phyloP scores from a whole-genome alignment of 1,140 invertebrate genomes.

The Oncopeltus fasciatus region DNA sequence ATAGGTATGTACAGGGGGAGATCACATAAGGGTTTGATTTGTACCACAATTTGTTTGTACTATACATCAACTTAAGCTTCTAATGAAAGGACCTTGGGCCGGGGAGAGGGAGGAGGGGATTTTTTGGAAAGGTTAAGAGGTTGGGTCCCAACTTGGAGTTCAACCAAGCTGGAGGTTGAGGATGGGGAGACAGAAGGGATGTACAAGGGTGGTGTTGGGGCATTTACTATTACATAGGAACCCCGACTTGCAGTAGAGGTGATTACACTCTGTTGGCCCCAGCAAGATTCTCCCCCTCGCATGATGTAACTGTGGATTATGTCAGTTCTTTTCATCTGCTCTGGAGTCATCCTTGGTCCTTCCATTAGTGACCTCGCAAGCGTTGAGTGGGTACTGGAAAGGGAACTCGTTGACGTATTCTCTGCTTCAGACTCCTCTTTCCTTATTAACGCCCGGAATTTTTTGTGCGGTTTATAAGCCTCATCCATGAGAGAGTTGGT shows the following conservation, averaged over 20 bases:
- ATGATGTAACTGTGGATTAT: conserved; percentile 82
- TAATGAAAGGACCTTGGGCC: conserved; percentile 37
- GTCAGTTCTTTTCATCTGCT: conserved; percentile 75
- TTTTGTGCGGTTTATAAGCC: conserved; percentile 88
- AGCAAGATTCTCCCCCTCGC: conserved; percentile 45
- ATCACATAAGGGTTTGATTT: conserved; percentile 26
- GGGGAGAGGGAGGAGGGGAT: conserved; percentile 59
- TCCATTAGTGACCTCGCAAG: conserved; percentile 76
- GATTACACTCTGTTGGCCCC: conserved; percentile 24
- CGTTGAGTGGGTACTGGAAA: conserved; percentile 74
- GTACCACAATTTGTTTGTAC: conserved; percentile 25
- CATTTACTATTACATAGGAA: conserved; percentile 24
- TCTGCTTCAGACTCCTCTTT: conserved; percentile 66
- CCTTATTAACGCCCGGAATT: conserved; percentile 68
- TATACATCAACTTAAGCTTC: conserved; percentile 34
- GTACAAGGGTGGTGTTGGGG: conserved; percentile 18
- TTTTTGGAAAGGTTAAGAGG: conserved; percentile 79
- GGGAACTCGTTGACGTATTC: conserved; percentile 35
- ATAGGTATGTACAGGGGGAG: conserved; percentile 20
- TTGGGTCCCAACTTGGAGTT: conserved; percentile 67
- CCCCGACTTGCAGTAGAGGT: conserved; percentile 25
- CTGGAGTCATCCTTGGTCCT: conserved; percentile 70
- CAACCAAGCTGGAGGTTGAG: conserved; percentile 37
- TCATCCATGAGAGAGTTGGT: conserved; percentile 84
- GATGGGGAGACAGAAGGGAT: conserved; percentile 7